These are phyloP conservation scores for Drosophila nr. perissopoda DNA, from an alignment of 2,888 invertebrate species.

Conservation along the genomic window DNA sequence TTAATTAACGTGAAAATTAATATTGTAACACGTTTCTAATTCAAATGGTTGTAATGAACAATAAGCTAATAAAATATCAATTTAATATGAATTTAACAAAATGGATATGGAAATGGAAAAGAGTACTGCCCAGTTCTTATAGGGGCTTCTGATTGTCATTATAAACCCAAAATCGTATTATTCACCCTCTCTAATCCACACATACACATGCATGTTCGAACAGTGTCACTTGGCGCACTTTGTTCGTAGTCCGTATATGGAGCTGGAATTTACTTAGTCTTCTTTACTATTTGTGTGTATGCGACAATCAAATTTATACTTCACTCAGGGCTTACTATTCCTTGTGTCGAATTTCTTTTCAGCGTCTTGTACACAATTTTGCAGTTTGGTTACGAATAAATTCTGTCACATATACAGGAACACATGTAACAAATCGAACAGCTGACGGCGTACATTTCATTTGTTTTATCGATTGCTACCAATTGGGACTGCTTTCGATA, in stretches of 20 bases:
- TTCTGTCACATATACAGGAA: constrained; percentile 52
- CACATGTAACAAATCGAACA: constrained; percentile 53
- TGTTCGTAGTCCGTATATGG: constrained; percentile 43
- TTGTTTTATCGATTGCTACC: constrained; percentile 30
- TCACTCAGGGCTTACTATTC: background rate
- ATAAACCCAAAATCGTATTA: constrained; percentile 1
- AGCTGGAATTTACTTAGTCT: constrained; percentile 11
- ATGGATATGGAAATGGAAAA: background rate
- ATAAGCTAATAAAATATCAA: background rate
- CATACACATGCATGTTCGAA: constrained; percentile 18
- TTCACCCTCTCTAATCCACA: constrained; percentile 35
- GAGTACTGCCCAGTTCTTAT: background rate
- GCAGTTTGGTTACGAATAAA: constrained; percentile 56
- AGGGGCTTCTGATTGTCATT: background rate
- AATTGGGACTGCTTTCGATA: constrained; percentile 3
- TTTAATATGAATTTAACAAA: background rate
- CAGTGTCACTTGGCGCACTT: constrained; percentile 40
- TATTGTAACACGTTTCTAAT: background rate
- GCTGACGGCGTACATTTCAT: constrained; percentile 42
- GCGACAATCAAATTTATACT: constrained; percentile 10
- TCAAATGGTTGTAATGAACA: background rate
- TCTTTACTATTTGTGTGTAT: background rate
- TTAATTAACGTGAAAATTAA: no score
- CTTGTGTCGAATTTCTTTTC: background rate
- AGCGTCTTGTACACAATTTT: constrained; percentile 8